These are phyloP conservation scores for Austrolebias charrua DNA, from an alignment of 2,797 vertebrate species.

Conservation along the genomic window DNA sequence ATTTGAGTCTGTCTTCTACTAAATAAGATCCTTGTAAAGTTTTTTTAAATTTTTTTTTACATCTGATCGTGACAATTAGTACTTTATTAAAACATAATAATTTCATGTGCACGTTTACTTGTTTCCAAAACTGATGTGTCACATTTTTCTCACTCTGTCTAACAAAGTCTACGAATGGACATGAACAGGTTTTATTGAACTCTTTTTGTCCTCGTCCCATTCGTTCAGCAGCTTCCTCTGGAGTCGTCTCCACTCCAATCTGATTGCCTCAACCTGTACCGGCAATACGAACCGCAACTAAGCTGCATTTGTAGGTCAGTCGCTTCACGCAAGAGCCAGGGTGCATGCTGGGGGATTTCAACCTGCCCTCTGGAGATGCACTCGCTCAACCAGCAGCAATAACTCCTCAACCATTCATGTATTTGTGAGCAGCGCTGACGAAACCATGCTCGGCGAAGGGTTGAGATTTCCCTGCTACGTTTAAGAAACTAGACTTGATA, in stretches of 20 bases:
- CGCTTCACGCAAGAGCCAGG: slow-evolving; percentile 45
- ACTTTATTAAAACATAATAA: slow-evolving; percentile 55
- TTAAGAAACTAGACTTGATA: not conserved
- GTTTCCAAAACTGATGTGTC: not conserved
- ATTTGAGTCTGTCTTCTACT: slow-evolving; percentile 41
- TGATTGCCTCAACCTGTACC: slow-evolving; percentile 59
- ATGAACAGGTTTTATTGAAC: slow-evolving; percentile 31
- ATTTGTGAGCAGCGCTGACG: slow-evolving; percentile 19
- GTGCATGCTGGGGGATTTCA: slow-evolving; percentile 60
- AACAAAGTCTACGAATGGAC: slow-evolving; percentile 16
- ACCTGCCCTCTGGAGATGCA: slow-evolving; percentile 48
- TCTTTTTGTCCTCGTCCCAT: slow-evolving; percentile 49
- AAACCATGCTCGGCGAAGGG: not conserved
- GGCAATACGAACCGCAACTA: slow-evolving; percentile 51
- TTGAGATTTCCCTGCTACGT: not conserved
- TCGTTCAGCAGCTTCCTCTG: slow-evolving; percentile 50
- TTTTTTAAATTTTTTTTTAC: slow-evolving; percentile 37
- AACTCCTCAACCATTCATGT: slow-evolving; percentile 59
- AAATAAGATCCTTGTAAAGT: slow-evolving; percentile 4
- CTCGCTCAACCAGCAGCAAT: slow-evolving; percentile 50
- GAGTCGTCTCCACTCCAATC: slow-evolving; percentile 47
- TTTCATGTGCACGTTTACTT: slow-evolving; percentile 13
- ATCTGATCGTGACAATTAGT: slow-evolving; percentile 45
- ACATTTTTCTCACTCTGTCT: slow-evolving; percentile 9
- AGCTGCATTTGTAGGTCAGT: slow-evolving; percentile 74